Base-by-base conservation (phyloP, 1,140 invertebrate genomes). In the Nebria ingens region DNA sequence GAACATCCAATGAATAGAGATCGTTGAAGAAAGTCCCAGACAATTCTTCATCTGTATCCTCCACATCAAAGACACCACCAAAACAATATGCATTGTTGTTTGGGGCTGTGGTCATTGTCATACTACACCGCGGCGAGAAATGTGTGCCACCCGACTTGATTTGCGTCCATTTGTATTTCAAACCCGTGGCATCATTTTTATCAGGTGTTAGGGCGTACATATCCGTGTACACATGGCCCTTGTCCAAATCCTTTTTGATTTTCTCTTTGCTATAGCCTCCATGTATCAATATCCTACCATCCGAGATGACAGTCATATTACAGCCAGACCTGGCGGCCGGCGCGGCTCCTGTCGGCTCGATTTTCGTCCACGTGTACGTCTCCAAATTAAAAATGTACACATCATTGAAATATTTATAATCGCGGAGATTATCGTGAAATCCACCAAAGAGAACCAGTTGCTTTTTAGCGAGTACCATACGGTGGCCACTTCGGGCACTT, bases 361-460 rank as follows among this genome's bases (percentile, higher is more conserved):
- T 64, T 69, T 88, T 88, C 11, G 66, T 76, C 93, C 93, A 97
- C 3, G 77, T 75, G 62, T 91, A 85, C 0, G 79, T 82, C 61
- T 90, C 86, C 58, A 92, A 72, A 64, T 89, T 84, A 70, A 97
- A 96, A 21, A 80, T 71, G 70, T 93, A 77, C 2, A 93, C 66
- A 74, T 97, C 93, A 72, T 94, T 94, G 65, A 82, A 93, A 71
- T 96, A 97, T 63, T 87, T 87, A 66, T 86, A 95, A 50, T 91
- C 85, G 54, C 87, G 80, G 2, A 84, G 77, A 71, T 93, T 94
- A 70, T 96, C 92, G 66, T 91, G 82, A 69, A 93, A 97, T 15
- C 93, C 93, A 1, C 93, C 93, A 77, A 96, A 97, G 19, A 96
- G 73, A 59, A 93, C 76, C 0, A 97, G 67, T 59, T 85, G 79